A percentile compares a stretch with the other conserved stretches of the same genome.
These are phyloP conservation scores for Callinectes sapidus DNA, from an alignment of 2,888 invertebrate species.

Conservation along the genomic window DNA sequence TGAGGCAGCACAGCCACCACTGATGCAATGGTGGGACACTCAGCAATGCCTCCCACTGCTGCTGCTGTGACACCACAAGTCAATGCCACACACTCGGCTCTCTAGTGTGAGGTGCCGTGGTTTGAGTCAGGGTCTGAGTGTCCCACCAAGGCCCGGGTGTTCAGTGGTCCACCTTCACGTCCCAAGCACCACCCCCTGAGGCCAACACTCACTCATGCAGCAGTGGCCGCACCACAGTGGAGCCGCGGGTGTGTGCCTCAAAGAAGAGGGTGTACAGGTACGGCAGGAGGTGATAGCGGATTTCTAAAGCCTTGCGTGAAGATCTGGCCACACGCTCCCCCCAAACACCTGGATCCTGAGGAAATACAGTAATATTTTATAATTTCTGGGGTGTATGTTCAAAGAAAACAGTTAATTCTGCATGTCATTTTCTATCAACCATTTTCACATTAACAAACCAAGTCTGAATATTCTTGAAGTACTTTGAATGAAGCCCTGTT, in stretches of 20 bases:
- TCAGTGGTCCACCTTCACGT: not conserved
- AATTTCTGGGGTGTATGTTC: no score
- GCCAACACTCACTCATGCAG: slow-evolving; percentile 74
- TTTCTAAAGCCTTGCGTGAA: slow-evolving; percentile 72
- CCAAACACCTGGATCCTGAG: slow-evolving; percentile 70
- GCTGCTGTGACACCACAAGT: no score
- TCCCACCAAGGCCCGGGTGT: not conserved
- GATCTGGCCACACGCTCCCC: slow-evolving; percentile 70
- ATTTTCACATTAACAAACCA: no score
- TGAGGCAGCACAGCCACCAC: no score
- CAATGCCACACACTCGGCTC: not conserved
- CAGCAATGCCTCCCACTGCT: no score
- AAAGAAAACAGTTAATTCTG: no score
- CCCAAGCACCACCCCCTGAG: not conserved
- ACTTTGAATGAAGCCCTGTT: no score
- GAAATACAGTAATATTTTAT: not conserved
- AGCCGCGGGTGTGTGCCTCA: slow-evolving; percentile 75
- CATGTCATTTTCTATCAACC: no score
- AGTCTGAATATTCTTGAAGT: no score
- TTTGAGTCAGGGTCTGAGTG: no score
- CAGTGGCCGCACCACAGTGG: slow-evolving; percentile 76
- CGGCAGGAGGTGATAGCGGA: slow-evolving; percentile 77
- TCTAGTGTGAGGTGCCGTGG: not conserved
- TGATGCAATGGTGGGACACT: no score
- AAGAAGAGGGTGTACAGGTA: slow-evolving; percentile 77